Base-by-base conservation (phyloP, 2,113 vertebrate species). In the Callaeas wilsoni region DNA sequence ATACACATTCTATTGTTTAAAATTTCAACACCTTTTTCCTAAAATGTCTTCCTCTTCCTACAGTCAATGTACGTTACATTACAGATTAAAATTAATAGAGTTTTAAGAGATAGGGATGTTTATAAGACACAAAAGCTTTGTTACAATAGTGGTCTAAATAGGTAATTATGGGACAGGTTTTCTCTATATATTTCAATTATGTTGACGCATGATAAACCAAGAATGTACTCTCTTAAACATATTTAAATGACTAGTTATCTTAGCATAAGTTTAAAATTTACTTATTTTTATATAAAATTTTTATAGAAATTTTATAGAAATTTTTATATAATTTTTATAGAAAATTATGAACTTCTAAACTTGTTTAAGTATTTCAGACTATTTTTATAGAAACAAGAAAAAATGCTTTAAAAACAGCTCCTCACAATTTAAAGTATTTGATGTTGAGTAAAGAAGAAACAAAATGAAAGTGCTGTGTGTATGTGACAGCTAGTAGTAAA, bases 21-120 rank as follows among this genome's bases (percentile, higher is more conserved):
- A 76, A 70, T 68, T 67, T 75, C 57, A 56, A 26, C 1, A 47
- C 6, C 29, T 13, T 3, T 39, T 71, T 75, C 6, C 11, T 82
- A 20, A 71, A 77, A 63, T 44, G 22, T 53, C 17, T 35, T 65
- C 22, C 3, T 83, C 11, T 68, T 73, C 27, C 32, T 19, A 2
- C 21, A 47, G 9, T 41, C 2, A 4, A 7, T 4, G 5, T 56
- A 17, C 1, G 4, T 56, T 46, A 33, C 5, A 19, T 44, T 23
- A 18, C 13, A 74, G n/a, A 26, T 77, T 22, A 57, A 91, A 87
- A 60, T 52, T 2, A 65, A 26, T 12, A 33, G 10, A n/a, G 4
- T 41, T 87, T 65, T 49, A 53, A 35, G 35, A 71, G 11, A 15
- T 59, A 3, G 1, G 7, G 3, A 12, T 84, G 22, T 41, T 57